A percentile compares a stretch with the other conserved stretches of the same genome.
Conservation (phyloP, 2,797 vertebrate genomes). For the Discoglossus pictus region DNA sequence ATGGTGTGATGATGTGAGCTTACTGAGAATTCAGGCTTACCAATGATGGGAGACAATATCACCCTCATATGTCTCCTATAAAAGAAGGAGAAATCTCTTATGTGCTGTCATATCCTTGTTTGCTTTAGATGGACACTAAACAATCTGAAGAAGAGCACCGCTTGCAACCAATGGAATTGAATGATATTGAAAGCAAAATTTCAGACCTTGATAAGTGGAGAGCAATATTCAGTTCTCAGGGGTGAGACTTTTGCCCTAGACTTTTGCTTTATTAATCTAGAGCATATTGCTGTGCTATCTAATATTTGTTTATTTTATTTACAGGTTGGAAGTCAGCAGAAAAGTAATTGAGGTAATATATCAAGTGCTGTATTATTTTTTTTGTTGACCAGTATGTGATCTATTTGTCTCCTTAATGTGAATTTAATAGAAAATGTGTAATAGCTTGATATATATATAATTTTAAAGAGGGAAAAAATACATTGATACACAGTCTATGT, state of each 20-base stretch:
- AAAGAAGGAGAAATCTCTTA: conserved; percentile 11
- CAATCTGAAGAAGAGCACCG: background rate
- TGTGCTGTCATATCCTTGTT: background rate
- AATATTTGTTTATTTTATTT: conserved; percentile 55
- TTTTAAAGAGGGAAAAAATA: too few relatives aligned
- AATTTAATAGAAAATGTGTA: too few relatives aligned
- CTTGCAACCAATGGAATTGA: conserved; percentile 57
- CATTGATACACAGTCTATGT: too few relatives aligned
- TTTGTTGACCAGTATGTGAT: too few relatives aligned
- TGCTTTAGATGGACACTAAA: conserved; percentile 28
- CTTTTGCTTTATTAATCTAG: background rate
- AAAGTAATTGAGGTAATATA: conserved; percentile 61
- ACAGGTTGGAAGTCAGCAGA: conserved; percentile 68
- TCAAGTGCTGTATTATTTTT: too few relatives aligned
- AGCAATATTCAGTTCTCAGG: conserved; percentile 65
- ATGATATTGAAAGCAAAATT: conserved; percentile 73
- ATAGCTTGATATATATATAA: too few relatives aligned
- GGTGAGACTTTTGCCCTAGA: conserved; percentile 64
- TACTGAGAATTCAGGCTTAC: conserved; percentile 7
- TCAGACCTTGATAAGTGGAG: conserved; percentile 72
- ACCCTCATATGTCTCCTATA: conserved; percentile 17
- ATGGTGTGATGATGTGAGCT: conserved; percentile 15
- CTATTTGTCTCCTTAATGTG: too few relatives aligned
- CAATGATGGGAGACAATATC: background rate
- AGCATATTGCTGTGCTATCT: background rate